Percentiles rank a stretch among this genome's conserved stretches.
Evolutionary conservation across 1,140 invertebrate genomes (phyloP).

Genomic region (Ladona fulva): DNA sequence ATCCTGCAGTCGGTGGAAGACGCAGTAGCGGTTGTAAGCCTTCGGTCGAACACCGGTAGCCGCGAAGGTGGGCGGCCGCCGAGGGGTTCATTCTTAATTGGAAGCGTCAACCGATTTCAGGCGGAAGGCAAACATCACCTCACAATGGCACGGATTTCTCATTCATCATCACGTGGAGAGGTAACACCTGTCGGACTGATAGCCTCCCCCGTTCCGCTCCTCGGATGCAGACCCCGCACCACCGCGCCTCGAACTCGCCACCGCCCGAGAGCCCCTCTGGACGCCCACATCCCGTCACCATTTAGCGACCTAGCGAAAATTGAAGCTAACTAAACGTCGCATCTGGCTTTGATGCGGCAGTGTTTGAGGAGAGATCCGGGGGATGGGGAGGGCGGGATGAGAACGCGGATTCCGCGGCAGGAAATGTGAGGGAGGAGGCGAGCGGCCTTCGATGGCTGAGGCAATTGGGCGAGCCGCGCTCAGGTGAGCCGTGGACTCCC

Average conservation of each 20-base stretch:
- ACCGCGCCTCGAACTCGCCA: too few species aligned
- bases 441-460: too few species aligned
- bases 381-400: neutral
- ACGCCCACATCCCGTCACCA: neutral
- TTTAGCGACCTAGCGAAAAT: neutral
- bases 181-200: too few species aligned
- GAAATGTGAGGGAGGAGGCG: neutral
- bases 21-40: neutral
- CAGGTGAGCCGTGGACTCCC: too few species aligned
- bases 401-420: neutral
- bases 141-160: neutral
- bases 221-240: too few species aligned
- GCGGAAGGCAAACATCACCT: neutral
- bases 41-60: slow-evolving; percentile 5
- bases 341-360: neutral
- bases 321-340: neutral
- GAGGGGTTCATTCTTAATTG: neutral
- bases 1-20: neutral
- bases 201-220: too few species aligned
- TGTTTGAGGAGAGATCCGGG: neutral
- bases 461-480: too few species aligned
- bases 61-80: neutral
- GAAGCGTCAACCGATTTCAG: neutral
- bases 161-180: too few species aligned
- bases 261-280: too few species aligned